These are phyloP conservation scores for Piscicola geometra DNA, from an alignment of 2,888 invertebrate species.

Conservation along the genomic window DNA sequence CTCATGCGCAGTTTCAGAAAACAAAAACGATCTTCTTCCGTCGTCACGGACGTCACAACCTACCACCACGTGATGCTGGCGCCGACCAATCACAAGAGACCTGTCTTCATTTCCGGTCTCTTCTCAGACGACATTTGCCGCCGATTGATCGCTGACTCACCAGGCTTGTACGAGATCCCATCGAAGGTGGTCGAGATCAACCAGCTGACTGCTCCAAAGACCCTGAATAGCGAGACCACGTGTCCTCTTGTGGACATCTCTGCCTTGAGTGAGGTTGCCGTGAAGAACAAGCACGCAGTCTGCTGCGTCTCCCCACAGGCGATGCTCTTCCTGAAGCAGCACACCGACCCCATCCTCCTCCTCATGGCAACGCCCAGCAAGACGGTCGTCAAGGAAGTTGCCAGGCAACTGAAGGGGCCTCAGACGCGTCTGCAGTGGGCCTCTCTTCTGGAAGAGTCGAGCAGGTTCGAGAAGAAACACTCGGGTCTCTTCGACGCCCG, in stretches of 20 bases:
- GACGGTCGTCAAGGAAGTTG: conserved; percentile 39
- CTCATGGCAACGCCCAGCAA: conserved; percentile 42
- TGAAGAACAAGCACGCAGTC: conserved; percentile 41
- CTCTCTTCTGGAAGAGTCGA: conserved; percentile 42
- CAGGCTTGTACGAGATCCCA: conserved; percentile 40
- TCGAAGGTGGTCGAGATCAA: conserved; percentile 36
- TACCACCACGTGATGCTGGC: conserved; percentile 42
- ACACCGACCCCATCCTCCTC: conserved; percentile 43
- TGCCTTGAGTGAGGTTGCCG: conserved; percentile 36
- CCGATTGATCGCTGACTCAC: conserved; percentile 39
- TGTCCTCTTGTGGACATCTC: conserved; percentile 33
- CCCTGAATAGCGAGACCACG: neutral
- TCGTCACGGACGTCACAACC: conserved; percentile 28
- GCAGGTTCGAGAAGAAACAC: conserved; percentile 40
- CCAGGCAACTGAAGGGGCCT: conserved; percentile 32
- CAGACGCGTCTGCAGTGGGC: conserved; percentile 36
- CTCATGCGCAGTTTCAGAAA: conserved; percentile 26
- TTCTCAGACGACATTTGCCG: conserved; percentile 43
- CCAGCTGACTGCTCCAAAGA: neutral
- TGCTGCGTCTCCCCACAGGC: conserved; percentile 42
- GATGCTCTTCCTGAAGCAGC: conserved; percentile 38
- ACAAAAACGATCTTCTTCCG: conserved; percentile 3
- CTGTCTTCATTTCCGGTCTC: conserved; percentile 44
- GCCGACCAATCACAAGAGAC: conserved; percentile 35
- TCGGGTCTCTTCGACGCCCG: conserved; percentile 42